Conservation (phyloP, 1,140 invertebrate species). For the Achatina immaculata region DNA sequence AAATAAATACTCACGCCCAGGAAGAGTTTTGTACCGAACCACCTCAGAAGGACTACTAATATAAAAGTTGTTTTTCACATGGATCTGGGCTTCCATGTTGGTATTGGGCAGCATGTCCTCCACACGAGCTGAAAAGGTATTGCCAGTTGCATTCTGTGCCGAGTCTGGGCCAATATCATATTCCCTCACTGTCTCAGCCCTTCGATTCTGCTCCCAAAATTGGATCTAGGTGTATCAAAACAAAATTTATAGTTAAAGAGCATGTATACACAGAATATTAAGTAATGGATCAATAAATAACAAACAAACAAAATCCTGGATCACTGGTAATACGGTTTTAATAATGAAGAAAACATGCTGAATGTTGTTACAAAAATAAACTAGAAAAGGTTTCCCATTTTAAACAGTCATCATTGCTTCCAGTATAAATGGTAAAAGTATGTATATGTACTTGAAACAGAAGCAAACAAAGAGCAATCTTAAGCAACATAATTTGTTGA, state of each 20-base stretch:
- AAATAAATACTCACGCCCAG: conserved; percentile 52
- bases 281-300: too few relatives aligned
- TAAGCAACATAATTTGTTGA: too few relatives aligned
- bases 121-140: conserved; percentile 40
- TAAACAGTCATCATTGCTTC: too few relatives aligned
- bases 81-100: conserved; percentile 51
- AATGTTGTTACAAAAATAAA: too few relatives aligned
- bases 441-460: too few relatives aligned
- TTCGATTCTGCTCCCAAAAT: conserved; percentile 49
- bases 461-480: too few relatives aligned
- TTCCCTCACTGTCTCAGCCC: conserved; percentile 48
- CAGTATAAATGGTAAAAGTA: too few relatives aligned
- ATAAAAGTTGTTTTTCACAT: conserved; percentile 59
- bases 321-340: background rate
- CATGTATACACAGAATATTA: too few relatives aligned
- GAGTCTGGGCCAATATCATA: conserved; percentile 44
- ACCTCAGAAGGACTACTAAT: conserved; percentile 51
- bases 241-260: background rate
- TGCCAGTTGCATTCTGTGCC: conserved; percentile 29
- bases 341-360: background rate
- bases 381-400: too few relatives aligned
- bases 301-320: too few relatives aligned
- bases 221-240: background rate
- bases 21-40: conserved; percentile 44
- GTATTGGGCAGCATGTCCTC: conserved; percentile 51